Evolutionary conservation across 1,140 invertebrate species (phyloP), one percentile per base, ranked within the genome.

Genomic region (Bombus consobrinus): DNA sequence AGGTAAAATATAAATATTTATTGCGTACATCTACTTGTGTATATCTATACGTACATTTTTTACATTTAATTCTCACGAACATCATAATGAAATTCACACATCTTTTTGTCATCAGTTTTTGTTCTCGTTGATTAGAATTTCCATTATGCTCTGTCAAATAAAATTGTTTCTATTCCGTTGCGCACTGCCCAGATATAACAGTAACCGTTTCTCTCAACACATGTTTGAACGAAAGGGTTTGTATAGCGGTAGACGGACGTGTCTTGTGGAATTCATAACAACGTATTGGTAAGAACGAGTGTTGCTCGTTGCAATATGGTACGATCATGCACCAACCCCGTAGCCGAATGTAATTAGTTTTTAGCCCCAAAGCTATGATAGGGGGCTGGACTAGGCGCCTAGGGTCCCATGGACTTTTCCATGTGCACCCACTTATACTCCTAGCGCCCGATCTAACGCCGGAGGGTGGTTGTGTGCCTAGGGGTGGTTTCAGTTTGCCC

Each of bases 291-390:
- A 81, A 32, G 69, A 81, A 57, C 59, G 88, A 88, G 87, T 89
- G 92, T 90, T 91, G 91, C 81, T 87, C 85, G 80, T 85, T 90
- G 91, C 93, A 93, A 93, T 94, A 94, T 93, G 93, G 89, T 90
- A 88, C 88, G 76, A 88, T 83, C 90, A 91, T 88, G 87, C 79
- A 88, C 84, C 88, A 90, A 86, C 91, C 91, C 89, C 79, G 84
- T 89, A 71, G 91, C 89, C 89, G 92, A 94, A 94, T 94, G 93
- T 94, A 94, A 94, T 94, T 94, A 94, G 93, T 94, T 94, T 94
- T 94, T 92, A 90, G 93, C 93, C 93, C 93, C 84, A 81, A 86
- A 90, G 93, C 92, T 91, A 93, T 93, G 93, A 94, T 94, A 93
- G 78, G 90, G 88, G 89, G 84, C 72, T 83, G 87, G 66, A 41